phyloP scores from a whole-genome alignment of 2,113 vertebrate genomes.

The Albula goreensis region DNA sequence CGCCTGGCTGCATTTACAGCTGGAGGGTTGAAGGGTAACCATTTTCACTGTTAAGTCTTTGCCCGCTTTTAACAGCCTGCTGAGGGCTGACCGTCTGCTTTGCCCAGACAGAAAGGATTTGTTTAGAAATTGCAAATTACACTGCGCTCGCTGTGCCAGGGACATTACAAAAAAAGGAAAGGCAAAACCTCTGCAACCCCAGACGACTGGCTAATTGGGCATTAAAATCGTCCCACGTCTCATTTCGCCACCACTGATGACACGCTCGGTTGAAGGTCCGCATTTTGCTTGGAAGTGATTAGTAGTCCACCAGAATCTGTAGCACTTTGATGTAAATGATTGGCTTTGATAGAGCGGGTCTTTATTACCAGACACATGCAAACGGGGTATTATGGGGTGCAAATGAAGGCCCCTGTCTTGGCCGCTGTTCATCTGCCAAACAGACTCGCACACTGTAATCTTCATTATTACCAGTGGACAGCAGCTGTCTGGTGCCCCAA shows the following conservation, averaged over 20 bases:
- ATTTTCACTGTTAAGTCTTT: no score
- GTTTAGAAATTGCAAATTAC: constrained; percentile 30
- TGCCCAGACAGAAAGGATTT: no score
- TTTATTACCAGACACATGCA: constrained; percentile 37
- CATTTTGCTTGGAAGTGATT: constrained; percentile 49
- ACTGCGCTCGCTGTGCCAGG: constrained; percentile 50
- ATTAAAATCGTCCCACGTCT: constrained; percentile 50
- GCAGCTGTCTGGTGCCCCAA: constrained; percentile 25
- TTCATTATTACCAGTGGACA: constrained; percentile 20
- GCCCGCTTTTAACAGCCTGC: no score
- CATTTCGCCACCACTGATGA: constrained; percentile 20
- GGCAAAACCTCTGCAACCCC: constrained; percentile 13
- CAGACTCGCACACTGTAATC: constrained; percentile 39
- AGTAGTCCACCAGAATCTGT: constrained; percentile 38
- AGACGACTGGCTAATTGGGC: constrained; percentile 43
- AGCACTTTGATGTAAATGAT: constrained; percentile 27
- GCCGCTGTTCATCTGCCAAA: constrained; percentile 29
- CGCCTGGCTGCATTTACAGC: no score
- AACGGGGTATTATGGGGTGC: constrained; percentile 31
- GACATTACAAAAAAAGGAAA: constrained; percentile 36
- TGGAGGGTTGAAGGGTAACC: no score
- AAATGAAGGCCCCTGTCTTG: constrained; percentile 38
- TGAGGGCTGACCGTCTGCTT: no score
- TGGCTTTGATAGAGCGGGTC: constrained; percentile 37
- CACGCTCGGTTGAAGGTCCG: constrained; percentile 45